These are phyloP conservation scores for Salvelinus namaycush DNA, from an alignment of 2,113 vertebrate species.

Conservation along the genomic window DNA sequence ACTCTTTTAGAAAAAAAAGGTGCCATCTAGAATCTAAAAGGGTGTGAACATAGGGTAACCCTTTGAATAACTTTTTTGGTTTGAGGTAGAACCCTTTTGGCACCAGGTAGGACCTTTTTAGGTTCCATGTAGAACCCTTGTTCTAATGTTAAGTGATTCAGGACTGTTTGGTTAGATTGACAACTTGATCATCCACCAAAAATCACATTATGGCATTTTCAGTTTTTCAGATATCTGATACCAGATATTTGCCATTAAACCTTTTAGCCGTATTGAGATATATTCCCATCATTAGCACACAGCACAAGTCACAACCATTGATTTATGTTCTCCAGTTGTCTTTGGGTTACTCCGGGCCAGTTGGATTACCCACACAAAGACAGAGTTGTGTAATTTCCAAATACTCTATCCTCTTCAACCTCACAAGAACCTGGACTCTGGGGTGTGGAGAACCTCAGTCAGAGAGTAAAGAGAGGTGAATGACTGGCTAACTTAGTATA, in stretches of 20 bases:
- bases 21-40: no score
- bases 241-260: not conserved
- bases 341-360: conserved; percentile 13
- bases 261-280: not conserved
- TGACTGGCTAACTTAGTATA: not conserved
- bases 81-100: no score
- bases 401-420: not conserved
- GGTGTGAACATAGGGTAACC: no score
- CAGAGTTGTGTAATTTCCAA: not conserved
- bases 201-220: not conserved
- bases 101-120: no score
- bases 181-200: not conserved
- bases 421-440: not conserved
- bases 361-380: conserved; percentile 34
- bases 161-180: not conserved
- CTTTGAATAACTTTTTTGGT: no score
- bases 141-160: not conserved
- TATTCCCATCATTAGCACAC: not conserved
- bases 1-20: no score
- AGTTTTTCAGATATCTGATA: not conserved
- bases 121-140: no score
- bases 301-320: conserved; percentile 5
- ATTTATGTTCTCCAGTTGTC: conserved; percentile 42
- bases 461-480: not conserved
- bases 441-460: not conserved